Base-by-base conservation (phyloP, 2,113 vertebrate genomes). In the Porphyrio hochstetteri region DNA sequence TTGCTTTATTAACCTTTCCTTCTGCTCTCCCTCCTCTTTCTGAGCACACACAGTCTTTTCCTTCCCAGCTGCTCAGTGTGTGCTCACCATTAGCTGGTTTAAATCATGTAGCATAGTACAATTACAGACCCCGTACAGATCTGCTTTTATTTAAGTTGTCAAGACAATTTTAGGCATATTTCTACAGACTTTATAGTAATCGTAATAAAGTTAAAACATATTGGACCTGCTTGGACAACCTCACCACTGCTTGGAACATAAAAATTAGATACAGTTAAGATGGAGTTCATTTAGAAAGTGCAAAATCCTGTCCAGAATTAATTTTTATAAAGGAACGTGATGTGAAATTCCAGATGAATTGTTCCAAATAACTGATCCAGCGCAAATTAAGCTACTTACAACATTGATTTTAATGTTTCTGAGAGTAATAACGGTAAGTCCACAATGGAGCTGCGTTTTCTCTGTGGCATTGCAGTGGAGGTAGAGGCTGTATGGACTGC, bases 111-210 rank as follows among this genome's bases (percentile, higher is more conserved):
- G 64, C 67, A 20, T 52, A 60, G 72, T 88, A 84, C 76, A 93
- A 86, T 95, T 96, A 88, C 88, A 95, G 85, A 86, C 88, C 60
- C 64, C n/a, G 7, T 93, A 78, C 76, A 78, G 92, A 90, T 94
- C 95, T 94, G 95, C 93, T 97, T 97, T 86, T 86, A 86, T 95
- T 94, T 94, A 94, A 96, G 90, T 90, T 95, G 92, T 96, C 92
- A 81, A 78, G 92, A 79, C 82, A 92, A 88, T 96, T 96, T 81
- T 83, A 64, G 52, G 57, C 61, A 25, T 90, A 86, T 96, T 96
- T 94, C 3, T 44, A 60, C 79, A 91, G 86, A 71, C 53, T 94
- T 93, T 89, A 42, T 88, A 65, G 64, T 28, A 76, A 86, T 92
- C 2, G 10, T 68, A 87, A 92, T 93, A 85, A 93, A 89, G 61